Evolutionary conservation across 2,113 vertebrate species (phyloP), one percentile per base, ranked within the genome.

Genomic region (Pollachius pollachius): DNA sequence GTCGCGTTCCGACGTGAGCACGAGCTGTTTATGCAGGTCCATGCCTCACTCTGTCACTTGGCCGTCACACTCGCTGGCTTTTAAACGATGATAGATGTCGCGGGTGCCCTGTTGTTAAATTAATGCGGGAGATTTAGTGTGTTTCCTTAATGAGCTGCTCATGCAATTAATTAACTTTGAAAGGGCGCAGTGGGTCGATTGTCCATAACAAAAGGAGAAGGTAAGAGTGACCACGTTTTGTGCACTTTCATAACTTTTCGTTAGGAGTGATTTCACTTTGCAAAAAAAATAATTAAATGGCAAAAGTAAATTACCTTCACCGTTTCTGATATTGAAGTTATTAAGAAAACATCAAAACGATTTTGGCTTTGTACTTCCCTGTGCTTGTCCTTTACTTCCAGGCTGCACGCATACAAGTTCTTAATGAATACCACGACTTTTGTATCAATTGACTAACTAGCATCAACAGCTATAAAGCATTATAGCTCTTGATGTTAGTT

Each of bases 31-130:
- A 65, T 80, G 78, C 74, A 78, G 67, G 69, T 62, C 76, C 81
- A 65, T 64, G 71, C 70, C 80, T 84, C 17, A 0, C 59, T 74
- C 62, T 65, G 63, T 1, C 27, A 68, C 62, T 66, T 75, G 81
- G 79, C 74, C 61, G 75, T 84, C 82, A 74, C 80, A 78, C 76
- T 65, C 72, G 25, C 25, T 72, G 17, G 73, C 75, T 83, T 76
- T 78, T 68, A 81, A 81, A 84, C 79, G 68, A 83, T 84, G 85
- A 89, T 86, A 65, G 88, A 90, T 89, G 87, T 80, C 68, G 62
- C 77, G 61, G 67, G 25, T 75, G 81, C 66, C 65, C 76, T 74
- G 82, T 80, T 67, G 72, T 78, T 78, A 73, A 82, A 87, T 85
- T 81, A 85, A 88, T 81, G 80, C 76, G 64, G 68, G 71, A 70